Evolutionary conservation across 2,113 vertebrate genomes (phyloP).

Genomic region (human): GRCh38 chr4:60881001-60881500

Average conservation of each 20-base stretch:
- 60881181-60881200: slow-evolving; percentile 44
- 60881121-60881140: slow-evolving; percentile 43
- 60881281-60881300: slow-evolving; percentile 55
- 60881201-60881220: slow-evolving; percentile 31
- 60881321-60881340: not conserved
- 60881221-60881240: slow-evolving; percentile 59
- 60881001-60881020: not conserved
- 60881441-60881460: not conserved
- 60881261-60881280: slow-evolving; percentile 64
- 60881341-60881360: slow-evolving; percentile 44
- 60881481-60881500: not conserved
- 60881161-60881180: slow-evolving; percentile 58
- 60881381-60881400: slow-evolving; percentile 1
- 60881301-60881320: slow-evolving; percentile 34
- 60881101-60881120: not conserved
- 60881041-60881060: not conserved
- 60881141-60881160: not conserved
- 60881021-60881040: not conserved
- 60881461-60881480: not conserved
- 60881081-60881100: not conserved
- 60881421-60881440: not conserved
- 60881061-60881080: not conserved
- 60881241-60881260: slow-evolving; percentile 60
- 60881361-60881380: not conserved
- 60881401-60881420: slow-evolving; percentile 26